Base-by-base conservation (phyloP, 2,888 invertebrate genomes). In the Abrostola triplasia region DNA sequence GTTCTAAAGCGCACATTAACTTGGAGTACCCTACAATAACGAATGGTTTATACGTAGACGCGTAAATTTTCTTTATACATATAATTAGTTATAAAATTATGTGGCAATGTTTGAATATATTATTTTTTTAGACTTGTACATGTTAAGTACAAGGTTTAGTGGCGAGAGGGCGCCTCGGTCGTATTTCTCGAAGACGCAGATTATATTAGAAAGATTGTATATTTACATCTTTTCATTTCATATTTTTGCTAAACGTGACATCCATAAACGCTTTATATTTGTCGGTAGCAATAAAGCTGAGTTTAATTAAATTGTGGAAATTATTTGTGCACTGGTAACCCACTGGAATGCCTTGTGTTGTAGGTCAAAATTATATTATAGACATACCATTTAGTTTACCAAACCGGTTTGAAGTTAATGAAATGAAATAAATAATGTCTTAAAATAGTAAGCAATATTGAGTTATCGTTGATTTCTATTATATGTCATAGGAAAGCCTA, bases 41-140 rank as follows among this genome's bases (percentile, higher is more conserved):
- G 41, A 1, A 36, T 13, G 61, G 49, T 61, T 61, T 48, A 59
- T 11, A 66, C 41, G 24, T 38, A 36, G 49, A 41, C 57, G 42
- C 24, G 7, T 11, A 49, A 42, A 41, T 66, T 67, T 76, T 71
- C 41, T 56, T 47, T 65, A 70, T 41, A 58, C 50, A 70, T 57
- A 67, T 73, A 68, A 60, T 72, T 72, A 61, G 66, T 70, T 57
- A 54, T 80, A 76, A 75, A 79, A 79, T 80, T 79, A 79, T 79
- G 79, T 79, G 73, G 78, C 80, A 79, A 79, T 79, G 76, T 77
- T 71, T 73, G 52, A 71, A 59, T 76, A 73, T 79, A 71, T 75
- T 67, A 62, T 73, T 74, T 71, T 77, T 79, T 72, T 77, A 64
- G 65, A 59, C 70, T 75, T 79, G 79, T 79, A 70, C 73, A 64